phyloP scores from a whole-genome alignment of 2,888 invertebrate species.

The Erynnis tages region DNA sequence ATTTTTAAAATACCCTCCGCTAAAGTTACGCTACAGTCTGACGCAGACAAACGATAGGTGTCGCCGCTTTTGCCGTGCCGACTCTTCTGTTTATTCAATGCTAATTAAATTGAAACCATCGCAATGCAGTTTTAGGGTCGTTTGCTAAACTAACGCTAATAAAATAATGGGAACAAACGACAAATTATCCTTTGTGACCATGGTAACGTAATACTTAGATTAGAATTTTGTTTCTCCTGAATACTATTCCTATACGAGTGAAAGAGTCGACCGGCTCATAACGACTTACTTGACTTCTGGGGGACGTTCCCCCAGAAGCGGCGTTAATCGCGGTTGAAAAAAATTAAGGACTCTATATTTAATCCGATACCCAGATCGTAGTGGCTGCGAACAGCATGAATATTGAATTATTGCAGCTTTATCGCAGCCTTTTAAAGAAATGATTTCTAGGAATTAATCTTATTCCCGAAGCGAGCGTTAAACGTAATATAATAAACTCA shows the following conservation, averaged over 20 bases:
- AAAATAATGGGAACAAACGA: slow-evolving; percentile 13
- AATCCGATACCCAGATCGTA: slow-evolving; percentile 12
- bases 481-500: slow-evolving; percentile 26
- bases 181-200: slow-evolving; percentile 1
- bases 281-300: slow-evolving; percentile 7
- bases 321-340: slow-evolving; percentile 9
- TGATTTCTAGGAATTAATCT: slow-evolving; percentile 24
- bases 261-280: slow-evolving; percentile 34
- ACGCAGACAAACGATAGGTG: slow-evolving; percentile 14
- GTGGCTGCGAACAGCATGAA: slow-evolving; percentile 9
- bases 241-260: slow-evolving; percentile 1
- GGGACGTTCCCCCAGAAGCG: neutral
- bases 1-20: slow-evolving; percentile 17
- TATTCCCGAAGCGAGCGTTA: slow-evolving; percentile 21
- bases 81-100: slow-evolving; percentile 6
- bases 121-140: neutral
- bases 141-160: slow-evolving; percentile 5
- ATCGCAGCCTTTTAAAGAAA: slow-evolving; percentile 24
- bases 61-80: neutral
- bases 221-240: slow-evolving; percentile 7
- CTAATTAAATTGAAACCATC: slow-evolving; percentile 8
- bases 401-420: slow-evolving; percentile 19
- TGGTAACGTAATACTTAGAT: neutral
- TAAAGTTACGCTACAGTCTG: slow-evolving; percentile 8
- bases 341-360: slow-evolving; percentile 15